These are phyloP conservation scores for Calliopum simillimum DNA, from an alignment of 2,888 invertebrate genomes.

Conservation along the genomic window DNA sequence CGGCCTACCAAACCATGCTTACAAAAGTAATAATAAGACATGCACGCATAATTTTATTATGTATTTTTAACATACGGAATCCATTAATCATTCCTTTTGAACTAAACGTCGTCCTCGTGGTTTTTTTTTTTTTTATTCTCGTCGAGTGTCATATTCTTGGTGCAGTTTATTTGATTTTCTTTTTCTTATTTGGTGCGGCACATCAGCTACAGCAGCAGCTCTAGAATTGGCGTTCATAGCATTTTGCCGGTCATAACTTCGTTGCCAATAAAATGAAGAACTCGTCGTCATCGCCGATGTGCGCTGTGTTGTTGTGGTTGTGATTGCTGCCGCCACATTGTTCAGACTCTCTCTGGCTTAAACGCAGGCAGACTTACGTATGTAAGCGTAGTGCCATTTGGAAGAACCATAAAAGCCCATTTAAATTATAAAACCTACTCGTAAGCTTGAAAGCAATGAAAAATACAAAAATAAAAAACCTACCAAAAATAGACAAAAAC, in stretches of 20 bases:
- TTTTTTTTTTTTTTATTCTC: not conserved
- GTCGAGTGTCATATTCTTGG: no score
- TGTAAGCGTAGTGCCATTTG: constrained; percentile 6
- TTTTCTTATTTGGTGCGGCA: no score
- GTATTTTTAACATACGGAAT: constrained; percentile 22
- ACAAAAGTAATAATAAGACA: not conserved
- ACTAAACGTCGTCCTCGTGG: not conserved
- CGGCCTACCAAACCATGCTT: no score
- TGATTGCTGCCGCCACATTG: not conserved
- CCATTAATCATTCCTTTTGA: constrained; percentile 21
- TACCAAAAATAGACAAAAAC: not conserved
- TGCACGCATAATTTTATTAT: constrained; percentile 18
- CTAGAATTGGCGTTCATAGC: no score
- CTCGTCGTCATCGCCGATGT: not conserved
- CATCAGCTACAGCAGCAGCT: no score
- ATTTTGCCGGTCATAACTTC: constrained; percentile 11
- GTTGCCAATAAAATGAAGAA: constrained; percentile 25
- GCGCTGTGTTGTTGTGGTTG: constrained; percentile 3
- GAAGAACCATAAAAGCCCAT: constrained; percentile 21
- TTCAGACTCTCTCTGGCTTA: not conserved
- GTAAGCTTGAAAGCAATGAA: not conserved
- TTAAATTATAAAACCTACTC: constrained; percentile 23
- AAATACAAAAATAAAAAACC: no score
- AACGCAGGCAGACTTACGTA: not conserved
- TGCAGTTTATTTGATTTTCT: no score